Conservation (phyloP, 2,888 invertebrate species). For the Salpingus planirostris region DNA sequence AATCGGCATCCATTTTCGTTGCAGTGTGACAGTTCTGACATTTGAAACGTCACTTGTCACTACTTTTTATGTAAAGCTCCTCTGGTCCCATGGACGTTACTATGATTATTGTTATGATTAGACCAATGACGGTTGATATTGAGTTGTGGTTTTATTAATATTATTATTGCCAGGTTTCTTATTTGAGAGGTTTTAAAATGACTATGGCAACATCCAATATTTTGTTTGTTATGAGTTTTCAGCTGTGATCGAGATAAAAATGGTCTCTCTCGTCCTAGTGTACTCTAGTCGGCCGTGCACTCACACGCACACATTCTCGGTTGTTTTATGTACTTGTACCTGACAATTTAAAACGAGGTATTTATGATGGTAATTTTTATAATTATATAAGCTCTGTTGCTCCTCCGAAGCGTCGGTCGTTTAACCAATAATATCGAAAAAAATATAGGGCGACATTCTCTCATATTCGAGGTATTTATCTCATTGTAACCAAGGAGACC, state of each 20-base stretch:
- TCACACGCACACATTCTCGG: conserved; percentile 23
- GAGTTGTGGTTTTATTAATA: conserved; percentile 2
- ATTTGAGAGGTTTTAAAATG: conserved; percentile 2
- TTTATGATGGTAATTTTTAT: conserved; percentile 17
- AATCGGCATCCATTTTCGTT: no score
- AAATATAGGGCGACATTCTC: not conserved
- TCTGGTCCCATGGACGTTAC: no score
- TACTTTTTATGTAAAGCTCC: not conserved
- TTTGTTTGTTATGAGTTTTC: conserved; percentile 27
- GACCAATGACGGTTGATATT: no score
- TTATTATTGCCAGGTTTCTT: conserved; percentile 2
- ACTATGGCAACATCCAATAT: conserved; percentile 18
- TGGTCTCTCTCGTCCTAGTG: conserved; percentile 17
- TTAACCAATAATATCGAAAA: not conserved
- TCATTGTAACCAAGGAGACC: no score
- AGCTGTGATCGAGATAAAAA: conserved; percentile 19
- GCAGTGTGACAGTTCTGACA: no score
- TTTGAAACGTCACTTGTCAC: not conserved
- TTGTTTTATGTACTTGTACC: conserved; percentile 24
- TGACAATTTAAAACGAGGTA: conserved; percentile 26
- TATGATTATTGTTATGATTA: no score
- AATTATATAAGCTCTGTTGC: not conserved
- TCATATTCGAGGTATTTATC: not conserved
- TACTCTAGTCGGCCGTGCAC: conserved; percentile 23
- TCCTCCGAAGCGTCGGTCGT: not conserved